phyloP scores from a whole-genome alignment of 2,113 vertebrate species.

The Bujurquina vittata region DNA sequence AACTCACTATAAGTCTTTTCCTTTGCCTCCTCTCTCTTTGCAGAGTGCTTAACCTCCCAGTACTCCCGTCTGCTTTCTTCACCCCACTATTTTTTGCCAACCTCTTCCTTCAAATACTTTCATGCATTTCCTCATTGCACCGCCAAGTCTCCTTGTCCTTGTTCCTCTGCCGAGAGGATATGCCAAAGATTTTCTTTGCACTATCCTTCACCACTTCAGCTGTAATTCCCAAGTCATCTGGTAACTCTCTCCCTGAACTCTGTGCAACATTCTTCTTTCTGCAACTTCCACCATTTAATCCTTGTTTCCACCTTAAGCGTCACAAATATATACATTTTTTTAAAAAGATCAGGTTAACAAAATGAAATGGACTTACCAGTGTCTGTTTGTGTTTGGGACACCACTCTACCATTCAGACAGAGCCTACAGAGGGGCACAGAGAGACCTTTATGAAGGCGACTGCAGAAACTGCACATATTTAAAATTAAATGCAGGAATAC shows the following conservation, averaged over 20 bases:
- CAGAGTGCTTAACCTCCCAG: not conserved
- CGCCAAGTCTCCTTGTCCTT: not conserved
- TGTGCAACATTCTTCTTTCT: not conserved
- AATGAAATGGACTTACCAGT: slow-evolving; percentile 73
- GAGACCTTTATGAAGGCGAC: not conserved
- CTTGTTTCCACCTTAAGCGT: not conserved
- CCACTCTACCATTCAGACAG: slow-evolving; percentile 89
- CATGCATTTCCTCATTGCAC: not conserved
- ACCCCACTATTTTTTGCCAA: not conserved
- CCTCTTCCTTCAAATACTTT: not conserved
- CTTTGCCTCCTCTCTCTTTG: not conserved
- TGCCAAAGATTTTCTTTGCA: not conserved
- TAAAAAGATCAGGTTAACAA: not conserved
- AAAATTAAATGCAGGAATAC: not conserved
- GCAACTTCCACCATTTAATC: not conserved
- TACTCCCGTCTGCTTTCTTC: not conserved
- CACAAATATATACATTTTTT: rapidly evolving
- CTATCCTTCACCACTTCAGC: not conserved
- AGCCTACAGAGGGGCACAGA: slow-evolving; percentile 78
- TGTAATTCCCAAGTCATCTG: not conserved
- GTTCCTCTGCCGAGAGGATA: not conserved
- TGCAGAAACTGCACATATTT: slow-evolving; percentile 6
- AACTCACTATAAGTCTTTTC: not conserved
- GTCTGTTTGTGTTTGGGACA: slow-evolving; percentile 80
- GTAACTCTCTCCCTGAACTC: not conserved